Percentiles rank a stretch among this genome's conserved stretches.
Evolutionary conservation across 2,888 invertebrate species (phyloP).

Genomic region (Microplitis manilae): DNA sequence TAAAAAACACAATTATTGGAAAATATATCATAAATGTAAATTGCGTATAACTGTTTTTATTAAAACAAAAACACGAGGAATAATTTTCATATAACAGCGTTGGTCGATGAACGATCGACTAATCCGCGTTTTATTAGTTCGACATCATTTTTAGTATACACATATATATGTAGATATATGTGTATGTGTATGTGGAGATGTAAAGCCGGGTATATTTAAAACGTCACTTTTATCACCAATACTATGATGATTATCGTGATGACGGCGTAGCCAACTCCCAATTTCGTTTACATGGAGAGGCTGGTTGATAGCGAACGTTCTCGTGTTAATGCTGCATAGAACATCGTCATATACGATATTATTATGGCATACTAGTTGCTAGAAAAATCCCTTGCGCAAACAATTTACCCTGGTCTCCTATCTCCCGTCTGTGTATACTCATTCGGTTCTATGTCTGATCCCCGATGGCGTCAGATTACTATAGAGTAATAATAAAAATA

Average conservation of each 20-base stretch:
- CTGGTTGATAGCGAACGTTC: constrained; percentile 6
- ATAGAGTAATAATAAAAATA: too few relatives aligned
- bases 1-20: too few relatives aligned
- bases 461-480: not conserved
- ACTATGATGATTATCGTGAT: too few relatives aligned
- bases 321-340: not conserved
- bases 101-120: constrained; percentile 38
- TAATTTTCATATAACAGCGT: too few relatives aligned
- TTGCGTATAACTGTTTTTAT: too few relatives aligned
- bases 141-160: constrained; percentile 41
- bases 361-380: not conserved
- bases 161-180: too few relatives aligned
- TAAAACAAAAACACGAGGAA: too few relatives aligned
- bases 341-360: constrained; percentile 4
- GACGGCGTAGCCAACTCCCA: too few relatives aligned
- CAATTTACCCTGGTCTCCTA: constrained; percentile 9
- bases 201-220: too few relatives aligned
- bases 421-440: constrained; percentile 3
- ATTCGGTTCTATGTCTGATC: not conserved
- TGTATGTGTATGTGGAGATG: too few relatives aligned
- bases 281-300: not conserved
- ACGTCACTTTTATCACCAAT: too few relatives aligned
- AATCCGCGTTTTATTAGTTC: constrained; percentile 40
- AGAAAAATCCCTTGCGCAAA: constrained; percentile 18
- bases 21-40: too few relatives aligned